Evolutionary conservation across 2,888 invertebrate genomes (phyloP).

Genomic region (Gastracanthus pulcherrimus): DNA sequence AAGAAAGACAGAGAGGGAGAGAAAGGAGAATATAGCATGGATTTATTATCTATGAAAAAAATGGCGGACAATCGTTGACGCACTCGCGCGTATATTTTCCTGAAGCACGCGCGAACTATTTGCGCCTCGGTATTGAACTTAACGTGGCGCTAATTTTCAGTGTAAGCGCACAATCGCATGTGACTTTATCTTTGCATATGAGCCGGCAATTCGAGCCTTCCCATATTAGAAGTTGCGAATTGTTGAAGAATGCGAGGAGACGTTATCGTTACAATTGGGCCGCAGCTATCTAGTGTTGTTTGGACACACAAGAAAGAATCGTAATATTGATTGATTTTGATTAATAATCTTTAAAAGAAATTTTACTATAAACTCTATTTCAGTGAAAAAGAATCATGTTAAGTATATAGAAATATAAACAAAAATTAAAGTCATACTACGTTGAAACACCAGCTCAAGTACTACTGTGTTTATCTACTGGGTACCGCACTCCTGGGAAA

Average conservation of each 20-base stretch:
- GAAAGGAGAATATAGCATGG: background rate
- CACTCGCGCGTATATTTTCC: background rate
- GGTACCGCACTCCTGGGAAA: no score
- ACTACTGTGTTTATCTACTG: no score
- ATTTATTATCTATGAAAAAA: background rate
- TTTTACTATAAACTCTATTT: no score
- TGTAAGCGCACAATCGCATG: slow-evolving; percentile 27
- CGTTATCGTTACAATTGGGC: background rate
- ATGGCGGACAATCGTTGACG: background rate
- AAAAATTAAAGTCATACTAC: no score
- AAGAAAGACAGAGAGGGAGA: background rate
- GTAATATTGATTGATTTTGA: background rate
- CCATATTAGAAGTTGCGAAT: slow-evolving; percentile 15
- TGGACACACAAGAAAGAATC: background rate
- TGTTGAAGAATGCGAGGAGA: slow-evolving; percentile 1
- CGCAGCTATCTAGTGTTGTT: background rate
- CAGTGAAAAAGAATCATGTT: no score
- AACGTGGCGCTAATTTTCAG: slow-evolving; percentile 14
- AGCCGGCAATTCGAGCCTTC: background rate
- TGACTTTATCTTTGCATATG: slow-evolving; percentile 15
- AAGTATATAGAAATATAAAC: no score
- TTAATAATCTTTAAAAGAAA: background rate
- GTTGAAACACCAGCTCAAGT: no score
- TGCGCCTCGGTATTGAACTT: background rate
- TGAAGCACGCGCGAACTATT: background rate